phyloP scores from a whole-genome alignment of 2,797 vertebrate species.

The Hoplostethus mediterraneus region DNA sequence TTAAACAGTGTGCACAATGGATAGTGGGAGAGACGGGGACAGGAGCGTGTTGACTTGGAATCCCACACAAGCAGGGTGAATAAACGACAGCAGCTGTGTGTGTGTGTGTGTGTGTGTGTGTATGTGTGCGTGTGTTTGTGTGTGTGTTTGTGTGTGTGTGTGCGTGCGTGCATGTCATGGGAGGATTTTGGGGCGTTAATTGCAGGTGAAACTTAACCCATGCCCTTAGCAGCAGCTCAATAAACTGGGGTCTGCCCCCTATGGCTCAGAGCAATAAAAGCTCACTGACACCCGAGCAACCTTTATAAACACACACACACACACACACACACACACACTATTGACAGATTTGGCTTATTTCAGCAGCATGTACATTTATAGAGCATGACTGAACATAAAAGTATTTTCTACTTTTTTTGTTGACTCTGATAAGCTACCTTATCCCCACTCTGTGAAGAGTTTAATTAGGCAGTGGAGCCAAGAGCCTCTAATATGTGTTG shows the following conservation, averaged over 20 bases:
- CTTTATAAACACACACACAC: background rate
- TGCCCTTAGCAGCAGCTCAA: constrained; percentile 57
- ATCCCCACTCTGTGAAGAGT: constrained; percentile 1
- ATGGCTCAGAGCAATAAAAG: constrained; percentile 59
- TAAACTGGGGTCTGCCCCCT: constrained; percentile 61
- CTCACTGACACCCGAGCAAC: constrained; percentile 20
- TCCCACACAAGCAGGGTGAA: constrained; percentile 68
- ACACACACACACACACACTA: constrained; percentile 1
- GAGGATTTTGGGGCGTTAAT: constrained; percentile 48
- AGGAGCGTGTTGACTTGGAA: constrained; percentile 50
- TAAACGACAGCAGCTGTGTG: constrained; percentile 67
- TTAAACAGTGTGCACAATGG: constrained; percentile 20
- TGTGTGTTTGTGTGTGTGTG: constrained; percentile 22
- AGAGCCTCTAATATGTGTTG: background rate
- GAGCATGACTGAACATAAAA: constrained; percentile 10
- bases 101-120: constrained; percentile 15
- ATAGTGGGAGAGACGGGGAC: constrained; percentile 28
- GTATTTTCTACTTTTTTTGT: constrained; percentile 19
- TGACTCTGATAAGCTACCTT: constrained; percentile 5
- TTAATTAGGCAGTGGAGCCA: background rate
- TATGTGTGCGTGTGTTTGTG: constrained; percentile 10
- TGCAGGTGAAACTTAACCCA: constrained; percentile 72
- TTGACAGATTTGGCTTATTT: constrained; percentile 1
- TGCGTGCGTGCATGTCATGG: constrained; percentile 13
- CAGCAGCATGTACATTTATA: constrained; percentile 18